Evolutionary conservation across 1,140 invertebrate species (phyloP).

Genomic region (Adoxophyes honmai): DNA sequence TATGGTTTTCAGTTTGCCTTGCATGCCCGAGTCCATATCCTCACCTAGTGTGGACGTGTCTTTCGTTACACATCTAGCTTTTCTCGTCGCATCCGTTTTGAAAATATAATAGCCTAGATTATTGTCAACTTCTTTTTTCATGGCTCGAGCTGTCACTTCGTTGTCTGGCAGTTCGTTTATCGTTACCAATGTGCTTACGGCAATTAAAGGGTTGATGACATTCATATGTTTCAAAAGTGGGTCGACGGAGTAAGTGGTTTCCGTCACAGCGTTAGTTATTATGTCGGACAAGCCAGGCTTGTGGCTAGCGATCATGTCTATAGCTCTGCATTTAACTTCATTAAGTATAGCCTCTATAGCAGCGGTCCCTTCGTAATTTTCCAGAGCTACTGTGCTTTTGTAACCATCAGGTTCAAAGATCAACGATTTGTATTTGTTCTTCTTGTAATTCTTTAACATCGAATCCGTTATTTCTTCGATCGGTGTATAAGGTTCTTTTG

Average conservation of each 20-base stretch:
- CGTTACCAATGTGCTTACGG: conserved; percentile 20
- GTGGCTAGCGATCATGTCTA: conserved; percentile 36
- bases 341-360: conserved; percentile 14
- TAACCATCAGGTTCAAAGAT: too few species aligned
- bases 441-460: too few species aligned
- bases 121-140: neutral
- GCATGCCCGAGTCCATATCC: conserved; percentile 36
- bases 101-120: conserved; percentile 11
- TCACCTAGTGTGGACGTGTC: conserved; percentile 33
- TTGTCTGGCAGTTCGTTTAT: conserved; percentile 3
- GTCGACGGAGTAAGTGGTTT: conserved; percentile 33
- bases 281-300: conserved; percentile 33
- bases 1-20: conserved; percentile 42
- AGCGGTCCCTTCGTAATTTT: neutral
- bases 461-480: too few species aligned
- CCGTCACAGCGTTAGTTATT: conserved; percentile 41
- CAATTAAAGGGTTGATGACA: conserved; percentile 8
- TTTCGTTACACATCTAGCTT: conserved; percentile 32
- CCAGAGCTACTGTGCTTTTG: too few species aligned
- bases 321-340: conserved; percentile 44
- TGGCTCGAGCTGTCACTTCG: too few species aligned
- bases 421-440: too few species aligned
- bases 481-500: too few species aligned
- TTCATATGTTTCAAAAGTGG: conserved; percentile 14
- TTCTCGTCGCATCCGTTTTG: neutral